Conservation (phyloP, 2,888 invertebrate genomes). For the Perdita meconis region DNA sequence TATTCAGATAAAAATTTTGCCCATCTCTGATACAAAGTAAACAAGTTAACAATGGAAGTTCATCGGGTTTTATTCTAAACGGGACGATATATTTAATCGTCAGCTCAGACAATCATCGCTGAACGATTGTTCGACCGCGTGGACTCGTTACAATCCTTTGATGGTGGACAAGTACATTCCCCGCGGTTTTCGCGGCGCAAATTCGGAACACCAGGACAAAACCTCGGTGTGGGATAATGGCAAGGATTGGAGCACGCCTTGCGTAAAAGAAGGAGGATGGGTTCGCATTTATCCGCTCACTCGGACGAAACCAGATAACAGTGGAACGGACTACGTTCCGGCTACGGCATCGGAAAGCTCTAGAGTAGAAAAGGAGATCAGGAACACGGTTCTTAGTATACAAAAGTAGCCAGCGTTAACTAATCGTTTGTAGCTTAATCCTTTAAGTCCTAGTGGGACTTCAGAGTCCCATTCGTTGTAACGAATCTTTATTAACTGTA, state of each 20-base stretch:
- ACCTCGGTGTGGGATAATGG: slow-evolving; percentile 90
- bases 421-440: no score
- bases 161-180: slow-evolving; percentile 85
- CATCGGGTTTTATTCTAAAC: no score
- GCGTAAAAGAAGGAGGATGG: slow-evolving; percentile 90
- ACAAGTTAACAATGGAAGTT: no score
- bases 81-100: slow-evolving; percentile 19
- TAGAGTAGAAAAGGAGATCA: slow-evolving; percentile 79
- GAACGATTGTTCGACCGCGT: slow-evolving; percentile 75
- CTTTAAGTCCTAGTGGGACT: no score
- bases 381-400: slow-evolving; percentile 77
- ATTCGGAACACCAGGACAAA: slow-evolving; percentile 87
- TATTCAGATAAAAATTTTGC: no score
- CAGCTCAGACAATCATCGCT: slow-evolving; percentile 74
- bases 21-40: no score
- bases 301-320: slow-evolving; percentile 58
- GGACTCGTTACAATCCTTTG: slow-evolving; percentile 80
- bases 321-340: slow-evolving; percentile 68
- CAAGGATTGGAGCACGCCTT: slow-evolving; percentile 88
- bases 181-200: slow-evolving; percentile 87
- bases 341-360: slow-evolving; percentile 75
- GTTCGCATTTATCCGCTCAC: slow-evolving; percentile 89
- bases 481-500: no score
- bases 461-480: no score
- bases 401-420: no score